Evolutionary conservation across 1,140 invertebrate genomes (phyloP).

Genomic region (Zelostemma sp.): DNA sequence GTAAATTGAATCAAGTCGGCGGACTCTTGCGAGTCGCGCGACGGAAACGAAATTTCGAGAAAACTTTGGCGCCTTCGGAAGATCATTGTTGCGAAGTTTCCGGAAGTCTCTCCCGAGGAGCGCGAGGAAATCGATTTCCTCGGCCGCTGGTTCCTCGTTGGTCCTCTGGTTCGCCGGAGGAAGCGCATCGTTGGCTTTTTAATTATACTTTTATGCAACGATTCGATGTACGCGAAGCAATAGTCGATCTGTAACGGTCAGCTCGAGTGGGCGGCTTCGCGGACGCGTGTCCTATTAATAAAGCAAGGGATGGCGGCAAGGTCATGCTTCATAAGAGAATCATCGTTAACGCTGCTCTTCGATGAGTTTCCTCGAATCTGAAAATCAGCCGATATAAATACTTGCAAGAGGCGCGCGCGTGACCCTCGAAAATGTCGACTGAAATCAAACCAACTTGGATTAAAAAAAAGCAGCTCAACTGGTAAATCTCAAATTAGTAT

Average conservation of each 20-base stretch:
- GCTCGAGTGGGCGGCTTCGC: slow-evolving; percentile 25
- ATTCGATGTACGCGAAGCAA: not conserved
- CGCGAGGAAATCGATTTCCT: not conserved
- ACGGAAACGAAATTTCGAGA: not conserved
- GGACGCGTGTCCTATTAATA: slow-evolving; percentile 54
- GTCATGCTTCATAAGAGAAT: slow-evolving; percentile 26
- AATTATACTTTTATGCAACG: not conserved
- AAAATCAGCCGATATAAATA: slow-evolving; percentile 49
- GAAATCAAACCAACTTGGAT: too few relatives aligned
- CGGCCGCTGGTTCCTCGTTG: too few relatives aligned
- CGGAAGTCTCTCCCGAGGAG: too few relatives aligned
- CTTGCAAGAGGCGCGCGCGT: not conserved
- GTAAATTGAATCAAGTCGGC: slow-evolving; percentile 41
- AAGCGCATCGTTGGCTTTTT: too few relatives aligned
- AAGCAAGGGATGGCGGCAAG: slow-evolving; percentile 50
- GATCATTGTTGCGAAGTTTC: too few relatives aligned
- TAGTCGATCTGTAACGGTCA: slow-evolving; percentile 2
- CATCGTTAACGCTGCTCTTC: slow-evolving; percentile 30
- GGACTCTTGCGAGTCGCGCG: slow-evolving; percentile 4
- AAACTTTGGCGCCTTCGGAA: too few relatives aligned
- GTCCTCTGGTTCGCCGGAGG: too few relatives aligned
- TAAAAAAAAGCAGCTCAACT: too few relatives aligned
- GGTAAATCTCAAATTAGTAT: too few relatives aligned
- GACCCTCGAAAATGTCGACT: too few relatives aligned
- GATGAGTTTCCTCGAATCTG: slow-evolving; percentile 29